Evolutionary conservation across 2,888 invertebrate species (phyloP).

Genomic region (Drosophila meridiana): DNA sequence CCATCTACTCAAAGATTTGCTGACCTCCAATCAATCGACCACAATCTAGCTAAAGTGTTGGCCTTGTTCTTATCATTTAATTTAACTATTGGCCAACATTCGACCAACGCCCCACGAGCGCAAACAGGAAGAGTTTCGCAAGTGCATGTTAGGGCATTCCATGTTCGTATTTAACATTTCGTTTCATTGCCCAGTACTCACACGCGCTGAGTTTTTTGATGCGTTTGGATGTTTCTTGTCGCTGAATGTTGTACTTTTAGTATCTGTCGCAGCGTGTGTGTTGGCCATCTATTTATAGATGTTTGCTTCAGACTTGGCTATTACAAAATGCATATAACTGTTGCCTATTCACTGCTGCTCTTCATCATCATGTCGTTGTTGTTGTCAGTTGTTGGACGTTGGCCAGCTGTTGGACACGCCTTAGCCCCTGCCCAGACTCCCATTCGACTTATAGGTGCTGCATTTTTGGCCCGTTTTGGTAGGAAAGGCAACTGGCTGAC

Average conservation of each 20-base stretch:
- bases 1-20: neutral
- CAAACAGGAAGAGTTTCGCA: constrained; percentile 17
- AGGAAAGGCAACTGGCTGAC: constrained; percentile 47
- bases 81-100: constrained; percentile 13
- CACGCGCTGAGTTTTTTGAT: constrained; percentile 1
- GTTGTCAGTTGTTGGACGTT: constrained; percentile 11
- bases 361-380: neutral
- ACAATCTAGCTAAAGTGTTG: neutral
- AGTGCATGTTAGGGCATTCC: constrained; percentile 15
- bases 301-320: constrained; percentile 65
- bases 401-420: constrained; percentile 12
- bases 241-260: constrained; percentile 46
- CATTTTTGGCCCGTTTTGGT: constrained; percentile 52
- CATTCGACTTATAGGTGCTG: constrained; percentile 15
- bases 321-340: constrained; percentile 59
- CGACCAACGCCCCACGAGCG: neutral
- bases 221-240: constrained; percentile 7
- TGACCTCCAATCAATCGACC: neutral
- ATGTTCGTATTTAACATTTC: neutral
- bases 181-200: neutral
- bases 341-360: constrained; percentile 7
- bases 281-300: constrained; percentile 59
- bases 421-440: neutral
- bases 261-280: constrained; percentile 45
- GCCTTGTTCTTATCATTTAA: constrained; percentile 1